phyloP scores from a whole-genome alignment of 2,888 invertebrate species.

The Pedicia rivosa region DNA sequence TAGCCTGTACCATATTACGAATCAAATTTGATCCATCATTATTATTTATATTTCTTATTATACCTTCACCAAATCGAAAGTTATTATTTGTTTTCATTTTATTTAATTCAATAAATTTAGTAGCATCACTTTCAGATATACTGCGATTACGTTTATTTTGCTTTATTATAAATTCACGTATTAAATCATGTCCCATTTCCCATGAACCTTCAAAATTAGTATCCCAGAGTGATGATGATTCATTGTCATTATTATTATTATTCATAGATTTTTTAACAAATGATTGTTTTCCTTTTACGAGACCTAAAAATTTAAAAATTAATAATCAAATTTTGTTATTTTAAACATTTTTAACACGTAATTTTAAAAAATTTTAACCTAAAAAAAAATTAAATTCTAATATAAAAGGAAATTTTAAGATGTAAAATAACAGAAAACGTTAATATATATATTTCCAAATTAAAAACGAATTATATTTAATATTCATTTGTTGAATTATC shows the following conservation, averaged over 20 bases:
- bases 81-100: neutral
- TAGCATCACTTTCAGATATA: slow-evolving; percentile 19
- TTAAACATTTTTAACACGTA: too few species aligned
- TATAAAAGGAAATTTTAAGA: too few species aligned
- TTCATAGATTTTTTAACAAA: neutral
- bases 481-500: too few species aligned
- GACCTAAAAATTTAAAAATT: neutral
- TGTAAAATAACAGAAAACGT: too few species aligned
- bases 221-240: slow-evolving; percentile 22
- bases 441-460: too few species aligned
- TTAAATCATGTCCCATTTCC: slow-evolving; percentile 26
- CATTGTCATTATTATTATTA: neutral
- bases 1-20: neutral
- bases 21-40: neutral
- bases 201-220: slow-evolving; percentile 25
- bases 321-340: neutral
- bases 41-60: neutral
- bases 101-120: slow-evolving; percentile 3
- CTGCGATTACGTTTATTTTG: slow-evolving; percentile 21
- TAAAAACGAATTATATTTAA: too few species aligned
- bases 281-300: neutral
- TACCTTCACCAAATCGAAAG: neutral
- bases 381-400: too few species aligned
- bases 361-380: too few species aligned
- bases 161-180: slow-evolving; percentile 22